Base-by-base conservation (phyloP, 2,797 vertebrate genomes). In the Sternotherus odoratus region DNA sequence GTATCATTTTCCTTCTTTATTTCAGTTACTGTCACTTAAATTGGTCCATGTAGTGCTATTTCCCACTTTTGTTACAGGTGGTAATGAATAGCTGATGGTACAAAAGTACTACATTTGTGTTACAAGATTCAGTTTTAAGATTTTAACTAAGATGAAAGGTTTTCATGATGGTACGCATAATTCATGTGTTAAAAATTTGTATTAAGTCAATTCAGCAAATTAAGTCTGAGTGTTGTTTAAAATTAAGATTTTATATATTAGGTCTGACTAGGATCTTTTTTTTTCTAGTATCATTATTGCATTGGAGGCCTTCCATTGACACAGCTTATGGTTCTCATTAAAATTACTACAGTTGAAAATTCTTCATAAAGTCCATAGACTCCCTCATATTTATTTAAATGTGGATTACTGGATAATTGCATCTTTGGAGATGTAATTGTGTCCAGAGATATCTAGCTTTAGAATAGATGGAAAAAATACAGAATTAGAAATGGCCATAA, bases 1-100 rank as follows among this genome's bases (percentile, higher is more conserved):
- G 24, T 24, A 77, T 56, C 60, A 49, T 46, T 89, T 91, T 78
- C 83, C 43, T 77, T 54, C 90, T 92, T 93, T 54, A 77, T 87
- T 89, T 87, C 77, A 36, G 84, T 90, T 89, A 94, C 79, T 94
- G 88, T 93, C 77, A 93, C 77, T 91, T 83, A 95, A 80, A 95
- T 91, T 88, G 91, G 51, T 63, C 72, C 74, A 85, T 54, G 78
- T 79, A 49, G 60, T 92, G 77, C 72, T 92, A 69, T 86, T 78
- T 78, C 84, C 66, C 24, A 53, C 87, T 60, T 54, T 80, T 39
- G 26, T 75, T 88, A 13, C 72, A 57, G 83, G 10, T 66, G 79
- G 8, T 82, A 83, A 88, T 77, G 85, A 94, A 77, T 57, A 86
- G 63, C 56, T 81, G 78, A 77, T 43, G 86, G 46, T 28, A 48